A percentile compares a stretch with the other conserved stretches of the same genome.
Evolutionary conservation across 2,888 invertebrate species (phyloP).

Genomic region (Epinotia ramella): DNA sequence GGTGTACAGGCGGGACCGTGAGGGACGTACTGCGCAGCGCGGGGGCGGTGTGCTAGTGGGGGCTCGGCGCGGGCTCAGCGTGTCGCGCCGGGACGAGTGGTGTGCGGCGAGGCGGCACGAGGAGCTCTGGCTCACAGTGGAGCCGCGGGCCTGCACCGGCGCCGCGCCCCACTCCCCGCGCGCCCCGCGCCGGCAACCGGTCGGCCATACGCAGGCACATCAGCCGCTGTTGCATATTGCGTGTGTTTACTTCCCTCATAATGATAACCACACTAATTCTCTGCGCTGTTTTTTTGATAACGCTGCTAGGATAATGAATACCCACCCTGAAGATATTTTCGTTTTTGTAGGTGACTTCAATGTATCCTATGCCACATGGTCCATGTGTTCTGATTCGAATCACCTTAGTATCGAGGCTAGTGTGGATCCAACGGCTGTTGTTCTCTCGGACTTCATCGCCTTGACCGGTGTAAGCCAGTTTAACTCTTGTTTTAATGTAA

Average conservation of each 20-base stretch:
- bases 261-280: background rate
- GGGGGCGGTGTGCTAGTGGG: background rate
- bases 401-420: background rate
- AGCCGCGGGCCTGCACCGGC: background rate
- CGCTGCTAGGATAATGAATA: background rate
- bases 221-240: background rate
- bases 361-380: constrained; percentile 8
- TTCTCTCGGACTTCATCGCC: no score
- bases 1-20: background rate
- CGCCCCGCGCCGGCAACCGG: background rate
- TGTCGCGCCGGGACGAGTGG: constrained; percentile 9
- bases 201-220: no score
- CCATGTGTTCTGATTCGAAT: background rate
- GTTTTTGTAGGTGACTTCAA: constrained; percentile 4
- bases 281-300: constrained; percentile 7
- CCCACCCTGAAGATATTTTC: background rate
- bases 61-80: background rate
- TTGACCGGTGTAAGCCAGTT: no score
- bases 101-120: constrained; percentile 2
- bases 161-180: background rate
- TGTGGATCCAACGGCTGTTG: background rate
- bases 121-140: constrained; percentile 1
- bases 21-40: background rate
- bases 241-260: background rate
- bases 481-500: no score